Evolutionary conservation across 1,140 invertebrate genomes (phyloP), one percentile per base, ranked within the genome.

Genomic region (Phymorhynchus buccinoides): DNA sequence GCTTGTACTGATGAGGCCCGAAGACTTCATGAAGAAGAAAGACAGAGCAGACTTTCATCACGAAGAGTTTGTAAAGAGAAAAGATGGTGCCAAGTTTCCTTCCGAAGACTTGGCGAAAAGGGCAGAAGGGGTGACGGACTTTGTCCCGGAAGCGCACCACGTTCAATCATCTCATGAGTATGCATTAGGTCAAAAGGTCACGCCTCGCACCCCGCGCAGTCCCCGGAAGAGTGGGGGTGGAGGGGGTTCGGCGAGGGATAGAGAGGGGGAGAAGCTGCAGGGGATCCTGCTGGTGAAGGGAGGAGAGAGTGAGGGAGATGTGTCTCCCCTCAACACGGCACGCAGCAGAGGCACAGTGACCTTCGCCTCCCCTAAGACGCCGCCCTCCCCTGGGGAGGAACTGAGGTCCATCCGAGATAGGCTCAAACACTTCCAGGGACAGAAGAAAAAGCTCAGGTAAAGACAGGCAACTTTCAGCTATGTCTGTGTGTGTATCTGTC

Each of bases 371-470:
- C 66, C 68, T 81, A 80, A 79, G 75, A 32, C 71, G 30, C 48
- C 62, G 14, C 77, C 84, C 44, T 80, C 84, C 44, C 73, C 86
- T 41, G 86, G 80, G 42, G 86, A 88, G 82, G 87, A 90, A 75
- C 85, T 90, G 32, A 66, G 84, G 22, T 56, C 80, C 35, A 90
- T 90, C 12, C 85, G 89, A 66, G 87, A 90, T 73, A 84, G 80
- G 22, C 82, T 90, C 44, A 84, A 85, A 71, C 73, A 86, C 48
- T 90, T 89, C 84, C 83, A 87, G 37, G 39, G 84, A 22, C 87
- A 89, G 62, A 90, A 90, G 83, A 87, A 86, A 73, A 88, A 87
- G 83, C 84, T 89, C 12, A 87, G 88, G 89, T 90, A 42, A 80
- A 39, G 35, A 30, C 12, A 30, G 39, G 30, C n/a, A n/a, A n/a